phyloP scores from a whole-genome alignment of 2,888 invertebrate species.

The Iselma pallidipennis region DNA sequence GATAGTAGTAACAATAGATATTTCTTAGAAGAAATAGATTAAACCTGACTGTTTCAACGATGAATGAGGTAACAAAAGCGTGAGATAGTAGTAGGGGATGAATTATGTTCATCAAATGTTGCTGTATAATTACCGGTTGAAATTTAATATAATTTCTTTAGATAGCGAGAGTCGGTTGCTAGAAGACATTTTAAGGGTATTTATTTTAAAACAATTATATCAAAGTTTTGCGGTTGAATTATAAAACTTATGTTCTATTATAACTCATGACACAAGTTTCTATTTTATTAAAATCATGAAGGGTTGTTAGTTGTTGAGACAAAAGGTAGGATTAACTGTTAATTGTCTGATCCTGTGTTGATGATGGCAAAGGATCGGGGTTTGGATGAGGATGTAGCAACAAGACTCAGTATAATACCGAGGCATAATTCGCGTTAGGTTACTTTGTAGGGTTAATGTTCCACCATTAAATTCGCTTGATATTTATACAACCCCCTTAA shows the following conservation, averaged over 20 bases:
- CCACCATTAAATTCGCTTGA: constrained; percentile 16
- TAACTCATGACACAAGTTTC: too few relatives aligned
- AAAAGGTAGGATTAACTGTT: background rate
- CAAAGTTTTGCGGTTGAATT: background rate
- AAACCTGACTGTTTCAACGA: background rate
- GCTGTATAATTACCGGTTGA: too few relatives aligned
- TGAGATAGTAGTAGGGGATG: background rate
- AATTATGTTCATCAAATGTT: background rate
- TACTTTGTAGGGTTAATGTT: constrained; percentile 14
- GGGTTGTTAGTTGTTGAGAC: too few relatives aligned
- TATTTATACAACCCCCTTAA: constrained; percentile 20
- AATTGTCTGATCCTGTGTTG: background rate
- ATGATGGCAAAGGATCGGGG: background rate
- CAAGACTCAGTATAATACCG: background rate
- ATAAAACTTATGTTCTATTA: too few relatives aligned
- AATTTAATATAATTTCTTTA: background rate
- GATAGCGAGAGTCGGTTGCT: too few relatives aligned
- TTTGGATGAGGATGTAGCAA: background rate
- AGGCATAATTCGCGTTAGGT: constrained; percentile 1
- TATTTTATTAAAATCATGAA: too few relatives aligned
- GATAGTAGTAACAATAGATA: background rate
- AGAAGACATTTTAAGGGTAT: too few relatives aligned
- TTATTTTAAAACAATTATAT: background rate
- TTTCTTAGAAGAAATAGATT: background rate
- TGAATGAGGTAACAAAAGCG: background rate